phyloP scores from a whole-genome alignment of 2,888 invertebrate genomes.

The Acleris literana region DNA sequence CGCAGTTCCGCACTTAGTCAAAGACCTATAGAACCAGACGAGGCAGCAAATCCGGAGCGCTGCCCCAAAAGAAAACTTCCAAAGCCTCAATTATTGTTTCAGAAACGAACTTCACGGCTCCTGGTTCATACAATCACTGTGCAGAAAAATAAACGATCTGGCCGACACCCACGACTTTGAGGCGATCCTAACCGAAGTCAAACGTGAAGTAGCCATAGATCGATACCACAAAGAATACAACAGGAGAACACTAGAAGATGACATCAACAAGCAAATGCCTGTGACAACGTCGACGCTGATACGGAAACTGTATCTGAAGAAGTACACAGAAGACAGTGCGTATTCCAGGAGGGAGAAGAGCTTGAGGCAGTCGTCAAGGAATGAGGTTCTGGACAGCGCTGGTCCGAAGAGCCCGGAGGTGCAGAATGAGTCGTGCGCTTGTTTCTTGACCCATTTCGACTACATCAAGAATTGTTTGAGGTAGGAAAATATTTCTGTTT shows the following conservation, averaged over 20 bases:
- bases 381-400: slow-evolving; percentile 46
- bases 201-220: slow-evolving; percentile 64
- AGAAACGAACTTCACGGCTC: slow-evolving; percentile 61
- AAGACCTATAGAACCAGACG: too few species aligned
- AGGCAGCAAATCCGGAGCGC: too few species aligned
- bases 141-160: slow-evolving; percentile 57
- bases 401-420: slow-evolving; percentile 46
- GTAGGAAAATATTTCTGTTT: background rate
- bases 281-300: slow-evolving; percentile 31
- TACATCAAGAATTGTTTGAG: slow-evolving; percentile 30
- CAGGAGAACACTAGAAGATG: slow-evolving; percentile 15
- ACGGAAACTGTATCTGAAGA: slow-evolving; percentile 30
- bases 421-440: slow-evolving; percentile 42
- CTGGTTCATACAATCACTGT: slow-evolving; percentile 72
- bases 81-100: background rate
- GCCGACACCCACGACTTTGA: slow-evolving; percentile 57
- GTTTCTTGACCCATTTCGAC: slow-evolving; percentile 36
- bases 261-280: slow-evolving; percentile 30
- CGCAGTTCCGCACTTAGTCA: too few species aligned
- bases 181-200: slow-evolving; percentile 65
- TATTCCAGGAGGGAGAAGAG: slow-evolving; percentile 51
- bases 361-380: slow-evolving; percentile 33
- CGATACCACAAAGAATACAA: slow-evolving; percentile 42
- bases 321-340: slow-evolving; percentile 15
- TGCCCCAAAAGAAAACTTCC: background rate